A percentile compares a stretch with the other conserved stretches of the same genome.
Conservation (phyloP, 2,797 vertebrate species). For the Xenentodon cancila region DNA sequence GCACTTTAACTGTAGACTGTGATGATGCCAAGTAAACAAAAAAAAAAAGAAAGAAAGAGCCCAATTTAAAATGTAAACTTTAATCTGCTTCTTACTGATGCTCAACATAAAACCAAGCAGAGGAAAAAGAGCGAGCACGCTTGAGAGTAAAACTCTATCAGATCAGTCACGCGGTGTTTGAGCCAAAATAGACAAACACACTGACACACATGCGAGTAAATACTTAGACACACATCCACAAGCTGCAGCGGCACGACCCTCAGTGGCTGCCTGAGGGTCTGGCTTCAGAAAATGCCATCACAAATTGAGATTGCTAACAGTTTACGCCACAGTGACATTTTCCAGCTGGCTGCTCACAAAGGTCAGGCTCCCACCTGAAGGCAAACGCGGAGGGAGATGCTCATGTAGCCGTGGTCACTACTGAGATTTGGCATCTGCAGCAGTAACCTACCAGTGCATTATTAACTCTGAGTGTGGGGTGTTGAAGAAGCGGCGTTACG, state of each 20-base stretch:
- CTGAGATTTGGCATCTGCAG: slow-evolving; percentile 52
- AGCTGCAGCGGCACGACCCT: slow-evolving; percentile 13
- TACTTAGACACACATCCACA: slow-evolving; percentile 20
- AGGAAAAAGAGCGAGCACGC: background rate
- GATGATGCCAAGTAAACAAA: slow-evolving; percentile 6
- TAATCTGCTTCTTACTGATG: background rate
- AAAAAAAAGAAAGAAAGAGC: background rate
- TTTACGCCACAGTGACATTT: slow-evolving; percentile 78
- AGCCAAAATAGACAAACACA: slow-evolving; percentile 22
- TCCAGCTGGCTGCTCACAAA: slow-evolving; percentile 70
- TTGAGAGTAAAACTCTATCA: slow-evolving; percentile 2
- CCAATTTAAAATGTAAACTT: background rate
- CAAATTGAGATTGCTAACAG: slow-evolving; percentile 77
- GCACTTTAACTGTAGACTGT: background rate
- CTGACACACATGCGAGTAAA: slow-evolving; percentile 21
- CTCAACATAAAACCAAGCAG: background rate
- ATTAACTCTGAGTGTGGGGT: slow-evolving; percentile 50
- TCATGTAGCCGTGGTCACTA: slow-evolving; percentile 36
- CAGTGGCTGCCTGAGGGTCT: slow-evolving; percentile 40
- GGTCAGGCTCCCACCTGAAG: slow-evolving; percentile 73
- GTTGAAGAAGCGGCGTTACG: slow-evolving; percentile 37
- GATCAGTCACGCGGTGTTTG: slow-evolving; percentile 29
- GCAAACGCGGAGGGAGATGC: slow-evolving; percentile 45
- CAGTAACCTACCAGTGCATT: slow-evolving; percentile 45
- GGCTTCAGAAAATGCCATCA: slow-evolving; percentile 73